Evolutionary conservation across 1,140 invertebrate genomes (phyloP).

Genomic region (Cydia pomonella): DNA sequence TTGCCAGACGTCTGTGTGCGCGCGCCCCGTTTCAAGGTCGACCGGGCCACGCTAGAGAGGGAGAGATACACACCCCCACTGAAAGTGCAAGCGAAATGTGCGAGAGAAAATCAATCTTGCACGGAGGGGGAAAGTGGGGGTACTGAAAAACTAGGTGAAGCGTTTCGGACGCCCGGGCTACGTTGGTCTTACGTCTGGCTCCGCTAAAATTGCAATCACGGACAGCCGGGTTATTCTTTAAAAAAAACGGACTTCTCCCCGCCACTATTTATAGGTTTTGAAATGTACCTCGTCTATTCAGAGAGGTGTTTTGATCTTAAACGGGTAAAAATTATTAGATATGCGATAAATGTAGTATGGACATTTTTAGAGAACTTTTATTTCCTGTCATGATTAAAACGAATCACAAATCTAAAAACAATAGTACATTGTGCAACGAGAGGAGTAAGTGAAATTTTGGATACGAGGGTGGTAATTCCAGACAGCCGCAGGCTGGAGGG

Average conservation of each 20-base stretch:
- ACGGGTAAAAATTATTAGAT: too few relatives aligned
- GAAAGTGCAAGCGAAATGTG: slow-evolving; percentile 77
- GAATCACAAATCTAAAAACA: too few relatives aligned
- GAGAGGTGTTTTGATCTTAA: too few relatives aligned
- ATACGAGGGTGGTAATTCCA: too few relatives aligned
- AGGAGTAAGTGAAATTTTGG: too few relatives aligned
- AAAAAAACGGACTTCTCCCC: neutral
- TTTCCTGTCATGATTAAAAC: too few relatives aligned
- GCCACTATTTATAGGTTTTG: neutral
- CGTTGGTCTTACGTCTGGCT: slow-evolving; percentile 34
- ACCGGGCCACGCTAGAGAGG: slow-evolving; percentile 47
- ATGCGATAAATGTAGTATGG: too few relatives aligned
- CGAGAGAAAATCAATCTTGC: slow-evolving; percentile 78
- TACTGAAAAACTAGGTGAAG: slow-evolving; percentile 75
- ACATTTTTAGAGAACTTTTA: too few relatives aligned
- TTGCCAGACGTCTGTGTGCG: slow-evolving; percentile 50
- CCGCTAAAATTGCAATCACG: slow-evolving; percentile 20
- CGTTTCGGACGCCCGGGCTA: slow-evolving; percentile 50
- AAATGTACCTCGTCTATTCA: too few relatives aligned
- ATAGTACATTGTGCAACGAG: too few relatives aligned
- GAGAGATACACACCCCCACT: slow-evolving; percentile 55
- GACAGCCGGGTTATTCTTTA: neutral
- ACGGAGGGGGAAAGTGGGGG: slow-evolving; percentile 54
- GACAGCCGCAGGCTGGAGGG: too few relatives aligned
- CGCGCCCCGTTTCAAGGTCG: slow-evolving; percentile 71